Base-by-base conservation (phyloP, 2,888 invertebrate genomes). In the Furcula furcula region DNA sequence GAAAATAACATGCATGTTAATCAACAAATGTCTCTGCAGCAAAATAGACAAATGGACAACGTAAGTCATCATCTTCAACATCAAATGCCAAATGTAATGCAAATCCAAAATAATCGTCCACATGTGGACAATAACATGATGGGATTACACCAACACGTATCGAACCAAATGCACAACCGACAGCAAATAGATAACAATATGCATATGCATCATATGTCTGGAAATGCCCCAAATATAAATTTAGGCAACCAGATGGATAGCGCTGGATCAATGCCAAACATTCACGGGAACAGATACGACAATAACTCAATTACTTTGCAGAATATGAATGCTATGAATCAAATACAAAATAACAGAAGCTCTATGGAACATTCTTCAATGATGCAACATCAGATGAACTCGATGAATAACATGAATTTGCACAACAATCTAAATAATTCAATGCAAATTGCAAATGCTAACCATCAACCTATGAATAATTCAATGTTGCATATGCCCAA, bases 161-260 rank as follows among this genome's bases (percentile, higher is more conserved):
- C 82, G 1, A 83, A 81, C 49, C 85, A 86, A 70, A 81, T 87
- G 68, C 89, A 89, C 48, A 83, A 78, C 42, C 72, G 86, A 42
- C 85, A 82, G 46, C 77, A 80, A 37, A 68, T 86, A 46, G 88
- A 86, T 34, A 85, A 74, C 45, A 75, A 55, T 37, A 79, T 86
- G 70, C 84, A 86, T 43, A 82, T 87, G 78, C 88, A 87, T 61
- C 88, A 88, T 53, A 81, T 87, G 75, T 50, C 80, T 7, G 75
- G 70, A 37, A 84, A 70, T 57, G 54, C 67, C 27, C 51, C 72
- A 13, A 78, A 72, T 51, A 79, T 86, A 63, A 77, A 65, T 58
- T 58, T 82, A 32, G 63, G 65, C 15, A 82, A 69, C 54, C 86
- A 83, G 60, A 76, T 87, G 53, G 88, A 88, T 36, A 84, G 66